These are phyloP conservation scores for Leucosticte australis DNA, from an alignment of 2,113 vertebrate genomes.

Conservation along the genomic window DNA sequence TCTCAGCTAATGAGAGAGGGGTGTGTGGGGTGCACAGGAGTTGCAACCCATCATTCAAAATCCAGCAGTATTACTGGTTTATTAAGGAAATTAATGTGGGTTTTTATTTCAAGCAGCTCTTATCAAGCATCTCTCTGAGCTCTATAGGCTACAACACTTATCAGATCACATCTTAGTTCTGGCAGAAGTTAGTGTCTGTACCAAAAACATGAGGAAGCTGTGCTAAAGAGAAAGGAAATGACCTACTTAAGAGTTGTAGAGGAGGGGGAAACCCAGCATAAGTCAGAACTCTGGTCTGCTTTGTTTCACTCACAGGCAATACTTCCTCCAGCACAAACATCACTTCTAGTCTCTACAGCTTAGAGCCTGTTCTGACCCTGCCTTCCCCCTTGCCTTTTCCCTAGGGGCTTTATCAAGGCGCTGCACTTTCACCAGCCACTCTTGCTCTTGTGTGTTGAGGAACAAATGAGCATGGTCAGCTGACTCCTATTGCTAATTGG, in stretches of 20 bases:
- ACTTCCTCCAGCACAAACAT: background rate
- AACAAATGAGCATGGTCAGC: background rate
- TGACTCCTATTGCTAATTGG: background rate
- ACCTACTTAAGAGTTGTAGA: background rate
- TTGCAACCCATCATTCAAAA: background rate
- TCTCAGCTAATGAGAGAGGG: background rate
- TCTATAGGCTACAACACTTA: background rate
- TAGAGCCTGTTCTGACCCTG: background rate
- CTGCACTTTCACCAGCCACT: background rate
- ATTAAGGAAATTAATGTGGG: background rate
- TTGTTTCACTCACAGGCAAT: background rate
- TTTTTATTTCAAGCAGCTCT: background rate
- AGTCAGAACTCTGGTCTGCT: background rate
- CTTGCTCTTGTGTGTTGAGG: background rate
- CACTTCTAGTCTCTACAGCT: background rate
- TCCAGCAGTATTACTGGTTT: background rate
- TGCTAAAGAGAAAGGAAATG: constrained; percentile 18
- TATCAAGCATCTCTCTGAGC: background rate
- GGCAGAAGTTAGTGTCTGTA: background rate
- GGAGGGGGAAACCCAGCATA: background rate
- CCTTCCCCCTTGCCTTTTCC: background rate
- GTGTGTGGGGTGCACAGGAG: background rate
- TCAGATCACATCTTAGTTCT: background rate
- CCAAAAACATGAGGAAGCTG: background rate
- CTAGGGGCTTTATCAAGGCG: background rate